Conservation (phyloP, 37 sponge, comb jelly and placozoan genomes). For the Haliclona indistincta region DNA sequence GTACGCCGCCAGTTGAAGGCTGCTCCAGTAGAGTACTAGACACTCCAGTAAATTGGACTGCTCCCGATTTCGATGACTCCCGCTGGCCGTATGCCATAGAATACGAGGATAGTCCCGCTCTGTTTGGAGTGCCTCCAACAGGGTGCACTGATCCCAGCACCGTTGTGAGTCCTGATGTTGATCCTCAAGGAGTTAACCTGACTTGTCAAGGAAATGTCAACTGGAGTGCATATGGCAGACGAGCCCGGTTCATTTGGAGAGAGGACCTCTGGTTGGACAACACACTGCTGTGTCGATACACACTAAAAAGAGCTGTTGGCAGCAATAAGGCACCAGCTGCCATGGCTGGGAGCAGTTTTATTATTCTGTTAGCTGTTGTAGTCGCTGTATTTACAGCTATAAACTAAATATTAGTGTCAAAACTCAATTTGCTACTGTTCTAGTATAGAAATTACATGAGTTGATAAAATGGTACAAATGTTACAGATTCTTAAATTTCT, state of each 20-base stretch:
- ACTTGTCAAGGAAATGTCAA: slow-evolving; percentile 36
- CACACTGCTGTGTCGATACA: slow-evolving; percentile 45
- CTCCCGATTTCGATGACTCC: slow-evolving; percentile 36
- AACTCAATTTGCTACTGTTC: no score
- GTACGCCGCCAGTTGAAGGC: slow-evolving; percentile 1
- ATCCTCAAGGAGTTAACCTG: slow-evolving; percentile 12
- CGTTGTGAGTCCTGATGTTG: slow-evolving; percentile 16
- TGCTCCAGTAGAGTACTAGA: slow-evolving; percentile 8
- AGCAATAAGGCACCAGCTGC: no score
- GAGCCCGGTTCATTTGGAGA: slow-evolving; percentile 54
- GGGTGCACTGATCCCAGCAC: slow-evolving; percentile 32
- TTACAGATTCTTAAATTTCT: slow-evolving; percentile 47
- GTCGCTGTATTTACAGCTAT: no score
- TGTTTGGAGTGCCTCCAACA: slow-evolving; percentile 15
- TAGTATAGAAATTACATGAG: no score
- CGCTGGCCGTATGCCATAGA: slow-evolving; percentile 45
- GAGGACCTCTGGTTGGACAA: slow-evolving; percentile 45
- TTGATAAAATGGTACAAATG: no score
- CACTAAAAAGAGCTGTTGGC: not conserved
- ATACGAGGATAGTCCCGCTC: slow-evolving; percentile 2
- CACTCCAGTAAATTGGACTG: slow-evolving; percentile 30
- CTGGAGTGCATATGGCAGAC: no score
- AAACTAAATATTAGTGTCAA: no score
- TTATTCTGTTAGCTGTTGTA: no score
- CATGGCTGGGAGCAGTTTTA: no score